These are phyloP conservation scores for Ammodytes dubius DNA, from an alignment of 2,113 vertebrate genomes.

Conservation along the genomic window DNA sequence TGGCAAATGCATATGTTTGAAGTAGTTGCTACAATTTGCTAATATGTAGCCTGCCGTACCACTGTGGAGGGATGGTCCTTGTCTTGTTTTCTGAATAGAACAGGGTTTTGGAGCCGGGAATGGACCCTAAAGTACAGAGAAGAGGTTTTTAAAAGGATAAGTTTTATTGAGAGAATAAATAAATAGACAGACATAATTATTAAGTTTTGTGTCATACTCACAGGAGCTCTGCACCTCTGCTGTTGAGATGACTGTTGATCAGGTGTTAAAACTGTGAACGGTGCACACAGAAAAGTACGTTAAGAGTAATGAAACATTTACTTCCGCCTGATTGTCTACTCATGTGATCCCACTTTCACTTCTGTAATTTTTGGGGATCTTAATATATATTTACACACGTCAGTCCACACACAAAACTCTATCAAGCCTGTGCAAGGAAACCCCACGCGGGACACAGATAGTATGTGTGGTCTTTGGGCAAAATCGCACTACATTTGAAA, in stretches of 20 bases:
- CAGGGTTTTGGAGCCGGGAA: neutral
- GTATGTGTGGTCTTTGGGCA: neutral
- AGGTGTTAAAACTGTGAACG: constrained; percentile 15
- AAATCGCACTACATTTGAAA: neutral
- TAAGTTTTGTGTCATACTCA: constrained; percentile 46
- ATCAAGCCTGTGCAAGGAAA: neutral
- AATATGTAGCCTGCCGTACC: constrained; percentile 48
- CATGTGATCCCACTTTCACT: neutral
- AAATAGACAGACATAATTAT: neutral
- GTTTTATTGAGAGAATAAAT: neutral
- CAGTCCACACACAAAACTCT: neutral
- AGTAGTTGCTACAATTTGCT: neutral
- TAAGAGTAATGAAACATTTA: neutral
- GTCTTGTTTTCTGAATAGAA: constrained; percentile 2
- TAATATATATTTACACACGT: neutral
- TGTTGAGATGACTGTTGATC: constrained; percentile 5
- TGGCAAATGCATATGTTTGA: neutral
- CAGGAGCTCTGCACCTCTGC: constrained; percentile 36
- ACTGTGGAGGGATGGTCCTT: neutral
- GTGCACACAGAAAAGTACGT: neutral
- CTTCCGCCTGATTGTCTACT: no score
- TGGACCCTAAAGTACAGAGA: neutral
- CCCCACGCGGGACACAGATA: neutral
- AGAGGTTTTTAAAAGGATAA: constrained; percentile 7
- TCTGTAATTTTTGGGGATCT: neutral